Conservation (phyloP, 2,797 vertebrate species). For the Chelmon rostratus region DNA sequence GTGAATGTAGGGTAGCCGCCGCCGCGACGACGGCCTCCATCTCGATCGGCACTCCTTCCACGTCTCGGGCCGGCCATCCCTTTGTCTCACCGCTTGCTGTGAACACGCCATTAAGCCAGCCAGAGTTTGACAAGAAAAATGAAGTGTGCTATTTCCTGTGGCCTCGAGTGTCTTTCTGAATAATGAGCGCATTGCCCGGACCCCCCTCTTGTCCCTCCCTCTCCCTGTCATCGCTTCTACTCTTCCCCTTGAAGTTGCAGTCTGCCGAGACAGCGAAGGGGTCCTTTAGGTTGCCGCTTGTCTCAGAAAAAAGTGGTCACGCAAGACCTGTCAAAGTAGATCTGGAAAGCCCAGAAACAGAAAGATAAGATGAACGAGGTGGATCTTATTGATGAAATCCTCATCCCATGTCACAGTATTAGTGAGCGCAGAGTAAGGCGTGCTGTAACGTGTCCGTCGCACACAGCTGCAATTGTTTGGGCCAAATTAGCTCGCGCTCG, state of each 20-base stretch:
- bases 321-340: conserved; percentile 55
- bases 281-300: conserved; percentile 46
- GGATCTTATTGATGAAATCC: conserved; percentile 52
- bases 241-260: conserved; percentile 77
- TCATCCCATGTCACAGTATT: conserved; percentile 36
- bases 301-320: conserved; percentile 18
- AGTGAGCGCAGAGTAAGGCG: conserved; percentile 12
- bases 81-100: conserved; percentile 79
- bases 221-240: conserved; percentile 57
- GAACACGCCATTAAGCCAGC: conserved; percentile 81
- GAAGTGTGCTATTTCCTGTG: conserved; percentile 83
- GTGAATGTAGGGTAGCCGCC: conserved; percentile 28
- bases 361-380: conserved; percentile 49
- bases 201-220: conserved; percentile 45
- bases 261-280: conserved; percentile 60
- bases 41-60: conserved; percentile 58
- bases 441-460: conserved; percentile 16
- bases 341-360: conserved; percentile 42
- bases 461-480: conserved; percentile 17
- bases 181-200: conserved; percentile 81
- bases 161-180: conserved; percentile 86
- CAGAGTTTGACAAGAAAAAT: conserved; percentile 89
- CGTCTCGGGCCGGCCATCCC: conserved; percentile 58
- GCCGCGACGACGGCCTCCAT: conserved; percentile 15
- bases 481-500: conserved; percentile 46